Base-by-base conservation (phyloP, 2,797 vertebrate genomes). In the Lagocephalus sceleratus region DNA sequence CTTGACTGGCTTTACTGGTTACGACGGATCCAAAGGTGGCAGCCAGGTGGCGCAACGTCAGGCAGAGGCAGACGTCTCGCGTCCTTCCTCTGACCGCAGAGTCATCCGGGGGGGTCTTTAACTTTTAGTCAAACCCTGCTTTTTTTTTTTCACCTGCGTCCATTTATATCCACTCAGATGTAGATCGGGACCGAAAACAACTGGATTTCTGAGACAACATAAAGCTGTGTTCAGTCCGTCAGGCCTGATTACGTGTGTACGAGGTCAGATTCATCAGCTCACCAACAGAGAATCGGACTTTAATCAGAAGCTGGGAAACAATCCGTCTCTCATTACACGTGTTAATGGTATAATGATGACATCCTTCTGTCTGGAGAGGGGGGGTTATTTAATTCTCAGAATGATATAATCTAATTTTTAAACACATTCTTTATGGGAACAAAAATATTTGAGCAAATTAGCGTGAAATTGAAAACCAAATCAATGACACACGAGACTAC, bases 381-480 rank as follows among this genome's bases (percentile, higher is more conserved):
- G 20, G 40, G 19, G 2, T 66, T 35, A 64, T 74, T 48, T 19
- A 43, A 66, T 76, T 29, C 54, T 48, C 20, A 56, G 15, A 51
- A 51, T 32, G 35, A 70, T 26, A 7, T 22, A 19, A 60, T 65
- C 35, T 60, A 22, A 62, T n/a, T 51, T 65, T 35, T 42, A 55
- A 39, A 32, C 39, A 17, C 17, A 47, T 12, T 19, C 21, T 68
- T 56, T 60, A 25, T 17, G 2, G 8, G 11, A 54, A 17, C 9
- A 42, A 5, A 47, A 59, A 48, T 21, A 62, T 64, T 42, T 44
- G 5, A 47, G 32, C 10, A 42, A 46, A 17, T 66, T 42, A 52
- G 60, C 54, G 54, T 61, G 68, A 68, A 68, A 64, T 57, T 38
- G 46, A 6, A 65, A 43, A 60, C 43, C 3, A 17, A 52, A 38